Percentiles rank a stretch among this genome's conserved stretches.
Evolutionary conservation across 64 coral and sea anemone species (phyloP).

Genomic region (Catalaphyllia jardinei): DNA sequence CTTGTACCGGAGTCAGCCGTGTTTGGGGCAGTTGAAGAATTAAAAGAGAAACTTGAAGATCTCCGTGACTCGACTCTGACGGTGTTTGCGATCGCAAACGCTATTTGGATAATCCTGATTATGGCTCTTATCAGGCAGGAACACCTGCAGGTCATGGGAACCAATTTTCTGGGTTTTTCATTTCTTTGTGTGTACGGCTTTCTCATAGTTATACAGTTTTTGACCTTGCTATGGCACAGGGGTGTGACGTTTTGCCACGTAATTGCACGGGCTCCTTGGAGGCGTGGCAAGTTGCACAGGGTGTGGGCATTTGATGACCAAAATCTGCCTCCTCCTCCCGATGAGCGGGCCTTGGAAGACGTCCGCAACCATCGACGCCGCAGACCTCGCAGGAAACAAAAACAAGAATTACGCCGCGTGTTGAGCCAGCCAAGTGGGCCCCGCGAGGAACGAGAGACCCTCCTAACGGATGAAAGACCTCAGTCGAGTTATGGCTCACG

Average conservation of each 20-base stretch:
- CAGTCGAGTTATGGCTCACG: constrained; percentile 9
- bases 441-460: neutral
- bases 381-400: neutral
- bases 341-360: constrained; percentile 37
- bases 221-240: constrained; percentile 94
- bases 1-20: constrained; percentile 89
- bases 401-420: neutral
- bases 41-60: constrained; percentile 92
- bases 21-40: constrained; percentile 78
- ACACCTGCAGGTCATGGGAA: constrained; percentile 55
- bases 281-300: constrained; percentile 45
- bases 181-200: constrained; percentile 83
- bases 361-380: constrained; percentile 28
- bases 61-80: constrained; percentile 64
- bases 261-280: constrained; percentile 89
- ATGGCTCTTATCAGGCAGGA: constrained; percentile 24
- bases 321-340: constrained; percentile 71
- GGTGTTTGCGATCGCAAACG: constrained; percentile 69
- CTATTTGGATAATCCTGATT: constrained; percentile 84
- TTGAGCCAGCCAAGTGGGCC: neutral
- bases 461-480: neutral
- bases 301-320: constrained; percentile 71
- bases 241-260: constrained; percentile 70
- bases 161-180: constrained; percentile 73
- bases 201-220: constrained; percentile 76